Conservation (phyloP, 2,113 vertebrate species). For the Hipposideros armiger region DNA sequence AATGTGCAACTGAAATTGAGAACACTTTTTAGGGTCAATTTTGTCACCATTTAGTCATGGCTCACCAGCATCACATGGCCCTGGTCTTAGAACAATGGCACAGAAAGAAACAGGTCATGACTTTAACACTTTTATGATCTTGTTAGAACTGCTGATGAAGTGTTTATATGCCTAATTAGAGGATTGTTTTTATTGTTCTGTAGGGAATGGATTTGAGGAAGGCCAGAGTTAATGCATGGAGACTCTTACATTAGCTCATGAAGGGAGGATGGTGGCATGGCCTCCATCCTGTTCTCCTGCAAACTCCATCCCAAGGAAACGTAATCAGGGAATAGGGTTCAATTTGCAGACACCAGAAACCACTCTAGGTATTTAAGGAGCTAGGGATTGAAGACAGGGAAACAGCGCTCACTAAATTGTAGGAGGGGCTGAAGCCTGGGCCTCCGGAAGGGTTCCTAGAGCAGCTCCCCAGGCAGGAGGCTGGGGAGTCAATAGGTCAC, state of each 20-base stretch:
- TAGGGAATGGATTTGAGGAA: background rate
- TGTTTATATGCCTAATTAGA: background rate
- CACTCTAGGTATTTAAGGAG: background rate
- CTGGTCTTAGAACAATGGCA: background rate
- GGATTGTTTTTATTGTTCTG: background rate
- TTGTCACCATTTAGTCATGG: background rate
- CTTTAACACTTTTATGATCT: background rate
- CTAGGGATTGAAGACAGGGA: background rate
- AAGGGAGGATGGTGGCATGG: background rate
- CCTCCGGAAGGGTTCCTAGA: background rate
- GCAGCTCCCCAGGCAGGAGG: background rate
- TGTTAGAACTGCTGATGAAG: conserved; percentile 9
- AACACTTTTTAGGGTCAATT: background rate
- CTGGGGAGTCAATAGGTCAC: background rate
- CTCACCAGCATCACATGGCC: background rate
- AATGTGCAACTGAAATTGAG: background rate
- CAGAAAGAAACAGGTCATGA: background rate
- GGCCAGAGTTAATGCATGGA: background rate
- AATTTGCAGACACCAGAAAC: background rate
- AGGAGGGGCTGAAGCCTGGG: background rate
- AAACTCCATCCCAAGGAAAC: background rate
- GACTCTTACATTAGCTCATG: background rate
- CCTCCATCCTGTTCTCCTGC: background rate
- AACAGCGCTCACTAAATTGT: background rate
- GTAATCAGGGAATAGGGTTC: background rate